These are phyloP conservation scores for Diadema setosum DNA, from an alignment of 35 echinoderm and acorn worm genomes.

Conservation along the genomic window DNA sequence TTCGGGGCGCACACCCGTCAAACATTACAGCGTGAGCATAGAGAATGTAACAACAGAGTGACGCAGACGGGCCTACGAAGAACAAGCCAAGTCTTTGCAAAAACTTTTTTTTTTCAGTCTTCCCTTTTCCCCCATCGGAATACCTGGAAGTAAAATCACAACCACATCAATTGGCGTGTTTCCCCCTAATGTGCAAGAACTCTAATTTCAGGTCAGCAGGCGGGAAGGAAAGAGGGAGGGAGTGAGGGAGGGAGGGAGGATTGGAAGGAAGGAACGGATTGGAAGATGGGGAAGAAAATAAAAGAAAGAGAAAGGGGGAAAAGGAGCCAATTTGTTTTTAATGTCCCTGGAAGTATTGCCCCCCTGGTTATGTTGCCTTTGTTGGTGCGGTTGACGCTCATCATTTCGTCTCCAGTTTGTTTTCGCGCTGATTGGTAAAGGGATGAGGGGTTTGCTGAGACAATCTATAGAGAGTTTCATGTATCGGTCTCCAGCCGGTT, in stretches of 20 bases:
- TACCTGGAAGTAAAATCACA: background rate
- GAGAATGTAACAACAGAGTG: no score
- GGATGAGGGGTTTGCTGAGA: background rate
- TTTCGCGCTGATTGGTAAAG: background rate
- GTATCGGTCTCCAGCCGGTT: background rate
- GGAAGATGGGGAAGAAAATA: no score
- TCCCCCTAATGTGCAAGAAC: background rate
- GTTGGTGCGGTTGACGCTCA: background rate
- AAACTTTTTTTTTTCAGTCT: background rate
- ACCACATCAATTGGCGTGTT: background rate
- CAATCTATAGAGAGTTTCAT: background rate
- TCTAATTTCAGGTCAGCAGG: no score
- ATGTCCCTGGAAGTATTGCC: background rate
- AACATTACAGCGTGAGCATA: no score
- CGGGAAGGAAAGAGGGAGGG: no score
- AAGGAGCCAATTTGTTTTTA: background rate
- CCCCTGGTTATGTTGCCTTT: background rate
- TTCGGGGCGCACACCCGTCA: no score
- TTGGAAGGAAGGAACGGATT: no score
- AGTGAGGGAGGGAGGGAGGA: no score
- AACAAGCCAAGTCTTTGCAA: no score
- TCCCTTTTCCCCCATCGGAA: background rate
- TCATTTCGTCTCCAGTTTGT: background rate
- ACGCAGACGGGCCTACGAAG: no score
- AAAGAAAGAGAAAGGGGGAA: background rate